Percentiles rank a stretch among this genome's conserved stretches.
Evolutionary conservation across 2,113 vertebrate genomes (phyloP).

Genomic region (Sturnus vulgaris): DNA sequence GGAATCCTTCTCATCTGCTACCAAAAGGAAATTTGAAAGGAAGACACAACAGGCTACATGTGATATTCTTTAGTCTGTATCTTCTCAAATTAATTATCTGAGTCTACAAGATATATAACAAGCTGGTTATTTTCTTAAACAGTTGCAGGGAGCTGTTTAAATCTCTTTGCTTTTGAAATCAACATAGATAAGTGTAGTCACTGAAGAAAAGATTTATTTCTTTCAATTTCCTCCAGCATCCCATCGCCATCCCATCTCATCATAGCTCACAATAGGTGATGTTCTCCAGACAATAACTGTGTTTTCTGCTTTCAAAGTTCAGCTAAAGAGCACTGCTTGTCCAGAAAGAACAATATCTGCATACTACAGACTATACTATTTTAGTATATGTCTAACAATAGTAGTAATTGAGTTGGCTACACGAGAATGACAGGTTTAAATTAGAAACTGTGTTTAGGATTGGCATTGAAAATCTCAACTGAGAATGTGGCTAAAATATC

Average conservation of each 20-base stretch:
- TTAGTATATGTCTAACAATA: not conserved
- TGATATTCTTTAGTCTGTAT: not conserved
- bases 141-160: not conserved
- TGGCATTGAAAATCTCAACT: not conserved
- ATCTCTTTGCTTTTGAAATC: not conserved
- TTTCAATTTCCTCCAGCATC: not conserved
- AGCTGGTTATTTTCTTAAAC: not conserved
- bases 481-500: not conserved
- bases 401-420: not conserved
- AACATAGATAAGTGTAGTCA: not conserved
- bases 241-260: not conserved
- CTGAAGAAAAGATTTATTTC: not conserved
- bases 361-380: not conserved
- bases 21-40: not conserved
- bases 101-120: not conserved
- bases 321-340: not conserved
- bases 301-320: not conserved
- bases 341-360: not conserved
- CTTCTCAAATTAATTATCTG: not conserved
- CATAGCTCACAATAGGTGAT: not conserved
- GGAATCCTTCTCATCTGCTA: not conserved
- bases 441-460: not conserved
- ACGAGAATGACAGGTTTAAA: not conserved
- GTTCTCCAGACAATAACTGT: not conserved
- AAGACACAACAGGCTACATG: not conserved